Evolutionary conservation across 2,113 vertebrate species (phyloP).

Genomic region (Pseudopipra pipra): DNA sequence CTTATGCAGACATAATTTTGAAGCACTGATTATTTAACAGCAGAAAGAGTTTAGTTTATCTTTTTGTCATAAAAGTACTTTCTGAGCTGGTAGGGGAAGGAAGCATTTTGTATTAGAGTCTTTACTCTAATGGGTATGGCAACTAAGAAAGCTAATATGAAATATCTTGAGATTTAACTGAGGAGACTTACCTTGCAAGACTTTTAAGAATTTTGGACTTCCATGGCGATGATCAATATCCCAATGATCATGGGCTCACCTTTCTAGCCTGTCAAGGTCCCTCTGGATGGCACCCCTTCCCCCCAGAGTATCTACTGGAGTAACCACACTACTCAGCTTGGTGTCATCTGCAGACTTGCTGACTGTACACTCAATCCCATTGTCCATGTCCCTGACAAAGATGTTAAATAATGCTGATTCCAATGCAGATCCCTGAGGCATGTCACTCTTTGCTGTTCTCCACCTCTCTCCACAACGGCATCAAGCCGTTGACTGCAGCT

Average conservation of each 20-base stretch:
- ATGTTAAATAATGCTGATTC: background rate
- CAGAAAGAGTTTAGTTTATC: background rate
- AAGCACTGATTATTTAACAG: background rate
- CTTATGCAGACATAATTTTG: background rate
- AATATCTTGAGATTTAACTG: background rate
- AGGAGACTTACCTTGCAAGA: background rate
- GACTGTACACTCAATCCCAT: background rate
- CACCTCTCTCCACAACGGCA: background rate
- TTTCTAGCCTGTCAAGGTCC: background rate
- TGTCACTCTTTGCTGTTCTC: background rate
- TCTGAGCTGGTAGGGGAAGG: background rate
- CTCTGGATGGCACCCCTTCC: background rate
- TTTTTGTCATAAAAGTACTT: background rate
- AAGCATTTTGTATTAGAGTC: background rate
- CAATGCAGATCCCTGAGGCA: fast-evolving
- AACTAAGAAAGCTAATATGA: background rate
- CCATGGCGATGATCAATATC: background rate
- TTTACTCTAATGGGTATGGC: background rate
- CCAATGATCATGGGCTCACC: fast-evolving
- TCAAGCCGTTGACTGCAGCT: fast-evolving
- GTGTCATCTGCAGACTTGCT: background rate
- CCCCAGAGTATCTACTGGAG: background rate
- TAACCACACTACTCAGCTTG: background rate
- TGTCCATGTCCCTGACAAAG: fast-evolving
- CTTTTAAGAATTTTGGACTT: background rate